Percentiles rank a stretch among this genome's conserved stretches.
phyloP scores from a whole-genome alignment of 2,797 vertebrate species.

The Esox lucius region DNA sequence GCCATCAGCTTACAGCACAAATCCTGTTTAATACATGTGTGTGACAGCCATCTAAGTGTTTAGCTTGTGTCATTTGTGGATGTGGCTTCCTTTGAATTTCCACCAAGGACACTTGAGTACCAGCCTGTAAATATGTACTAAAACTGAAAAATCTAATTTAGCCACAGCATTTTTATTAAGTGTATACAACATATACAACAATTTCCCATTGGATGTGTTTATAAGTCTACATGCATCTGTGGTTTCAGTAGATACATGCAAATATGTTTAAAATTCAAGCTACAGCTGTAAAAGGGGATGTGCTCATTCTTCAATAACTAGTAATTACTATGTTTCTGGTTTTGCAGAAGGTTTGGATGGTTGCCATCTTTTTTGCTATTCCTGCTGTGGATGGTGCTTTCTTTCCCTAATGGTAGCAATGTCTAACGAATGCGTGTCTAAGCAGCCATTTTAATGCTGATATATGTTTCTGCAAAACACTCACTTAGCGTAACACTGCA shows the following conservation, averaged over 20 bases:
- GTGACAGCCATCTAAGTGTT: slow-evolving; percentile 46
- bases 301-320: slow-evolving; percentile 46
- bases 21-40: slow-evolving; percentile 45
- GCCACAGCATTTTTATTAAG: background rate
- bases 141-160: slow-evolving; percentile 14
- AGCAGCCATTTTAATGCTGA: slow-evolving; percentile 11
- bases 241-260: slow-evolving; percentile 35
- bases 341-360: slow-evolving; percentile 47
- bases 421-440: slow-evolving; percentile 32
- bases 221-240: slow-evolving; percentile 13
- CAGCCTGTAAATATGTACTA: background rate
- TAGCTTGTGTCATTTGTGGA: slow-evolving; percentile 28
- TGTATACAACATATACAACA: slow-evolving; percentile 13
- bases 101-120: background rate
- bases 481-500: slow-evolving; percentile 25
- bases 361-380: slow-evolving; percentile 52
- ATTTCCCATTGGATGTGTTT: slow-evolving; percentile 35
- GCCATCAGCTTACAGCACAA: slow-evolving; percentile 52
- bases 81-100: slow-evolving; percentile 17
- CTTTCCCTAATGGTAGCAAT: slow-evolving; percentile 52
- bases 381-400: slow-evolving; percentile 37
- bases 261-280: slow-evolving; percentile 34
- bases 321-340: slow-evolving; percentile 58
- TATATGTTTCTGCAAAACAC: slow-evolving; percentile 21
- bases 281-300: slow-evolving; percentile 43